phyloP scores from a whole-genome alignment of 2,888 invertebrate species.

The Morpho deidamia region DNA sequence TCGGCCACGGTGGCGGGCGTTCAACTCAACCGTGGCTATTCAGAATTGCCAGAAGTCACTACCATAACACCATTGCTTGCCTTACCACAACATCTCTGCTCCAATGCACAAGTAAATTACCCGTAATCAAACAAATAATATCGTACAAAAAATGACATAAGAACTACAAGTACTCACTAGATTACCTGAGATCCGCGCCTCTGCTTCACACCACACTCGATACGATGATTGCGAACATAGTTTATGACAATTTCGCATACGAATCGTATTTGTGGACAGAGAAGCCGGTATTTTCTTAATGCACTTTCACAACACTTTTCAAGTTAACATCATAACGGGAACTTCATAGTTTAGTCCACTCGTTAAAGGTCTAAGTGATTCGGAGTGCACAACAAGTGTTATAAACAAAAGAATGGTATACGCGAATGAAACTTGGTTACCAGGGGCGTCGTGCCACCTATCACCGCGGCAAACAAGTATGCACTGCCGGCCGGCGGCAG shows the following conservation, averaged over 20 bases:
- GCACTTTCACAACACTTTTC: conserved; percentile 66
- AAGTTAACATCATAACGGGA: conserved; percentile 49
- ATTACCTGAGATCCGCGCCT: conserved; percentile 12
- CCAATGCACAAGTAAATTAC: conserved; percentile 31
- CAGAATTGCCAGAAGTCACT: conserved; percentile 29
- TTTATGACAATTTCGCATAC: conserved; percentile 64
- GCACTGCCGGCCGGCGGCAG: conserved; percentile 60
- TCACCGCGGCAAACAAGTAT: conserved; percentile 61
- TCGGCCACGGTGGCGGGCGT: conserved; percentile 55
- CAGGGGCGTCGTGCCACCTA: conserved; percentile 61
- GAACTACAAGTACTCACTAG: conserved; percentile 25
- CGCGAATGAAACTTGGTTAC: conserved; percentile 60
- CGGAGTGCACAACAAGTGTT: conserved; percentile 55
- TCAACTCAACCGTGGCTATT: conserved; percentile 60
- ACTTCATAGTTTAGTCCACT: conserved; percentile 2
- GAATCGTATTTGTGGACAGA: conserved; percentile 62
- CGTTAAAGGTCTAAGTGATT: conserved; percentile 20
- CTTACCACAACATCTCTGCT: conserved; percentile 27
- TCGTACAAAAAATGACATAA: conserved; percentile 10
- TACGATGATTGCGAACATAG: conserved; percentile 49
- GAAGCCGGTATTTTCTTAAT: conserved; percentile 53
- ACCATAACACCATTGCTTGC: conserved; percentile 21
- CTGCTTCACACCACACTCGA: conserved; percentile 44
- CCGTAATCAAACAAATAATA: conserved; percentile 12
- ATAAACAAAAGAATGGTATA: conserved; percentile 61